Evolutionary conservation across 2,113 vertebrate species (phyloP), one percentile per base, ranked within the genome.

Genomic region (Willisornis vidua): DNA sequence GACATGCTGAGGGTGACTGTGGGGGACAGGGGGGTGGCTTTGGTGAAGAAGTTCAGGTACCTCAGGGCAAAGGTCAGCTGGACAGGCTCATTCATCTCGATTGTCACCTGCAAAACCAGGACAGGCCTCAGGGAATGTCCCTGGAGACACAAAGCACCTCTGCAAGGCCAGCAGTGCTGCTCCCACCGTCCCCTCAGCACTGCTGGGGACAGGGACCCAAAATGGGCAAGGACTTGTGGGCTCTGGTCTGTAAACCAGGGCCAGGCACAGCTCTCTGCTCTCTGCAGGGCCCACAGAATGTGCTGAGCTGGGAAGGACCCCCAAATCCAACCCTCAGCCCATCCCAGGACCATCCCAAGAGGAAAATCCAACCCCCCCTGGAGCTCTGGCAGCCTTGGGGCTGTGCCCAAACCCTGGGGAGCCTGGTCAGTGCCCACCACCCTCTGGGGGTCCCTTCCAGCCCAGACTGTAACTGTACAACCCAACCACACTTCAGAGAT

Each of bases 1-100:
- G 99, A 99, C 99, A 99, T 99, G 94, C 99, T 99, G 90, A 99
- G 99, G 1, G 98, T 99, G 39, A 99, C 99, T 0, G 99, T 99
- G 76, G 99, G 98, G 22, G 99, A 99, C 17, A 99, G 97, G 0
- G 99, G 99, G 0, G 99, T 99, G 66, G 99, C 99, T 97, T 99
- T 99, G 93, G 99, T 99, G 93, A 99, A 99, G 96, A 99, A 99
- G 98, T 99, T 99, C 95, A 99, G 97, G 95, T 99, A 99, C 95
- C 99, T 98, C 94, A 99, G 98, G 33, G 99, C 99, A 85, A 99
- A 99, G 90, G 99, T 99, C 62, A 99, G 94, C 87, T 99, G 99
- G 68, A 99, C 99, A 0, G 99, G 98, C 74, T 99, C 99, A 3
- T 99, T 99, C 99, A 99, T 99, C 93, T 99, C 99, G 90, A 99